Conservation (phyloP, 2,888 invertebrate genomes). For the Chamaedrilus cognettii region DNA sequence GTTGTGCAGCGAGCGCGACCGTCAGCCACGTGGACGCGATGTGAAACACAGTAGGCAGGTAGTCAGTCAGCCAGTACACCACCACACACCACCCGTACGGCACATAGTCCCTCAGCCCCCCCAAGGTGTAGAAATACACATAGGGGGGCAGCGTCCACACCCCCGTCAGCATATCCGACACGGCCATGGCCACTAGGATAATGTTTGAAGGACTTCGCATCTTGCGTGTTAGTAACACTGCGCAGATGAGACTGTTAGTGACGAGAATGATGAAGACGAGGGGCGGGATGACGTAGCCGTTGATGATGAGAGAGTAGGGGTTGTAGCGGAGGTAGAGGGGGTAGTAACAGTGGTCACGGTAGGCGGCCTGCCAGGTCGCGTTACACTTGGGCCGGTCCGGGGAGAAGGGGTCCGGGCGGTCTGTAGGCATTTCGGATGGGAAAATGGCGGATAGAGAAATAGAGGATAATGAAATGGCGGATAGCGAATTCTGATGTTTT, state of each 20-base stretch:
- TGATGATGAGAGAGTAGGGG: conserved; percentile 57
- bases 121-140: conserved; percentile 89
- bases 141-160: conserved; percentile 66
- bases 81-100: conserved; percentile 76
- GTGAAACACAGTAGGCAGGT: conserved; percentile 51
- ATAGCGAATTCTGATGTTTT: too few relatives aligned
- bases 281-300: conserved; percentile 81
- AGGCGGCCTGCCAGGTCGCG: background rate
- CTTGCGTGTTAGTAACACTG: conserved; percentile 76
- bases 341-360: background rate
- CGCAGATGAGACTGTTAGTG: conserved; percentile 87
- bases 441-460: too few relatives aligned
- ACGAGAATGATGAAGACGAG: conserved; percentile 84
- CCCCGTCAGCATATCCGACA: conserved; percentile 89
- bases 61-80: conserved; percentile 61
- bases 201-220: conserved; percentile 92
- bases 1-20: conserved; percentile 63
- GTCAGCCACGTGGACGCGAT: conserved; percentile 31
- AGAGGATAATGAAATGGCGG: too few relatives aligned
- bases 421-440: too few relatives aligned
- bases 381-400: too few relatives aligned
- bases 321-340: background rate
- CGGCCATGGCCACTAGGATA: conserved; percentile 90
- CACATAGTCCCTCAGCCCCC: conserved; percentile 81
- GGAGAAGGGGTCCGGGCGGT: too few relatives aligned